These are phyloP conservation scores for Odocoileus hemionus DNA, from an alignment of 2,113 vertebrate genomes.

Conservation along the genomic window DNA sequence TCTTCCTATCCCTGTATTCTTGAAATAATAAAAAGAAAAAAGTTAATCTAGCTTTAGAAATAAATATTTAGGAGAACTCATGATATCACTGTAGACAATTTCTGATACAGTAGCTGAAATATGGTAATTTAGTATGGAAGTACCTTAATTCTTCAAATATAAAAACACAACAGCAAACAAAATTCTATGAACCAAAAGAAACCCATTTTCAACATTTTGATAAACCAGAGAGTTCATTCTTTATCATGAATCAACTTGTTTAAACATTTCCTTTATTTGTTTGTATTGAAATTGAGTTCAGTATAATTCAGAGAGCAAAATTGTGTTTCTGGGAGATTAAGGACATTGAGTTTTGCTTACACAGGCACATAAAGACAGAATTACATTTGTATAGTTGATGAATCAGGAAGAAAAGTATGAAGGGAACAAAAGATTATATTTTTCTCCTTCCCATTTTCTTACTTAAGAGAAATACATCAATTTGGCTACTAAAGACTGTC, in stretches of 20 bases:
- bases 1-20: not conserved
- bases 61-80: not conserved
- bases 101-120: not conserved
- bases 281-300: not conserved
- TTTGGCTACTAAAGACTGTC: not conserved
- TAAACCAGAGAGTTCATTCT: not conserved
- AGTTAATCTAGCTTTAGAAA: not conserved
- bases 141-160: not conserved
- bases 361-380: not conserved
- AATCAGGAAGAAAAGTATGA: not conserved
- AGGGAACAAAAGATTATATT: not conserved
- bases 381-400: not conserved
- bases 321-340: not conserved
- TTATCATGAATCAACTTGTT: not conserved
- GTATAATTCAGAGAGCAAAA: not conserved
- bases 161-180: not conserved
- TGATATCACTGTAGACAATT: not conserved
- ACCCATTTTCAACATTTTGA: not conserved
- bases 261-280: not conserved
- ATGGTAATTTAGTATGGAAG: not conserved
- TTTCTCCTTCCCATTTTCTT: not conserved
- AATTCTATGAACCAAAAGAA: not conserved
- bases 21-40: not conserved
- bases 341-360: not conserved
- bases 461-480: not conserved